Base-by-base conservation (phyloP, 1,140 invertebrate species). In the Ceratina australensis region DNA sequence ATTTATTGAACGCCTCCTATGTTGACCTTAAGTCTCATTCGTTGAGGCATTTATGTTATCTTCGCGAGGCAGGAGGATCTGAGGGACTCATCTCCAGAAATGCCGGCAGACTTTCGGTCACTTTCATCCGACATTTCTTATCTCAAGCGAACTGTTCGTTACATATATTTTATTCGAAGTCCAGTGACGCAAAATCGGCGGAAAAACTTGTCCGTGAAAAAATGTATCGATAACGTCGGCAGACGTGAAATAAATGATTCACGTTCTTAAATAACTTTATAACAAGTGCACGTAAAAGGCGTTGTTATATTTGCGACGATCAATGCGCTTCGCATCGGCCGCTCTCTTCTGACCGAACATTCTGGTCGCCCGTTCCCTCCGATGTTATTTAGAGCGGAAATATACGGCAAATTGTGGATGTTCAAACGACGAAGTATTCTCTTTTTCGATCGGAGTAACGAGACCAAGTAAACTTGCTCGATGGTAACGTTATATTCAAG, bases 341-440 rank as follows among this genome's bases (percentile, higher is more conserved):
- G 59, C 24, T 16, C 24, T 60, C 24, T 18, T 60, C 59, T 60
- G 59, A 60, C 59, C 59, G 59, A 60, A 60, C 59, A 28, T 60
- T 28, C 59, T 26, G 59, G 24, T 60, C 59, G 24, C 16, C 5
- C 24, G 16, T 60, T 60, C 59, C 59, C 59, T 60, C 24, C 59
- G 26, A 16, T 60, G 59, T 60, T 26, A 60, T 60, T 60, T 60
- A 60, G 59, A 28, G 24, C 59, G 59, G 59, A 60, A 60, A 24
- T 60, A 60, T 60, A 60, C 59, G 59, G 59, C 24, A 60, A 60
- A 60, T 60, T 16, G 59, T 60, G 59, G 59, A 60, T 16, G 24
- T 28, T 60, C 24, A 60, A 60, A 60, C 59, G 59, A 60, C 24
- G 16, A 60, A 28, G 24, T 60, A 60, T 60, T 28, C 59, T 60